phyloP scores from a whole-genome alignment of 2,797 vertebrate genomes.

The Heteromormyrus szaboi region DNA sequence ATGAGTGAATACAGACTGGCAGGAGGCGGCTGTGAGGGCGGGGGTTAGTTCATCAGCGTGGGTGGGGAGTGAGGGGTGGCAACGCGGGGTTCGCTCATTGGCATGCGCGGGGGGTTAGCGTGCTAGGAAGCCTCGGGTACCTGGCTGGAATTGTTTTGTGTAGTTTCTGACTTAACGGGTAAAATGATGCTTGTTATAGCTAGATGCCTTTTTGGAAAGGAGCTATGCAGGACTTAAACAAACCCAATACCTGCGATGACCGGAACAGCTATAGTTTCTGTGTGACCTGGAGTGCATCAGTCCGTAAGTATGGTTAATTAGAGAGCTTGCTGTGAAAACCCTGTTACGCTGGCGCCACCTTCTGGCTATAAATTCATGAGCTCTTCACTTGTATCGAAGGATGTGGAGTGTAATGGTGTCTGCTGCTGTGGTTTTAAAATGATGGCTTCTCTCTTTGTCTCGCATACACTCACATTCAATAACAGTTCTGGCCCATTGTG shows the following conservation, averaged over 20 bases:
- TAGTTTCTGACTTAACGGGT: neutral
- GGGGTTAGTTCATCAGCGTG: neutral
- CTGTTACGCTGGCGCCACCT: slow-evolving; percentile 22
- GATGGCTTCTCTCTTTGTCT: neutral
- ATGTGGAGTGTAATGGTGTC: slow-evolving; percentile 38
- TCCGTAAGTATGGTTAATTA: neutral
- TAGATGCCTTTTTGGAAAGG: neutral
- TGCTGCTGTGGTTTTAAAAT: neutral
- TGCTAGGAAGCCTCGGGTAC: slow-evolving; percentile 41
- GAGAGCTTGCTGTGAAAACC: neutral
- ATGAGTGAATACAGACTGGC: slow-evolving; percentile 22
- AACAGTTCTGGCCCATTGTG: neutral
- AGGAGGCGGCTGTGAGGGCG: neutral
- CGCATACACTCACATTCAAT: neutral
- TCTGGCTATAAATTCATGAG: neutral
- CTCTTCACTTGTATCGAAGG: neutral
- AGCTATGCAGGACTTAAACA: neutral
- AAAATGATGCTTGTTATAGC: neutral
- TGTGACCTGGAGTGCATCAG: neutral
- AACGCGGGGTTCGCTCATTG: neutral
- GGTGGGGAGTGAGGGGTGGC: neutral
- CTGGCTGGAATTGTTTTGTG: slow-evolving; percentile 5
- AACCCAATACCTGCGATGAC: slow-evolving; percentile 1
- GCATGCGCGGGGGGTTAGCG: slow-evolving; percentile 19
- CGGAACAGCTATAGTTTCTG: neutral